phyloP scores from a whole-genome alignment of 2,797 vertebrate genomes.

The Ceyx erithaca region DNA sequence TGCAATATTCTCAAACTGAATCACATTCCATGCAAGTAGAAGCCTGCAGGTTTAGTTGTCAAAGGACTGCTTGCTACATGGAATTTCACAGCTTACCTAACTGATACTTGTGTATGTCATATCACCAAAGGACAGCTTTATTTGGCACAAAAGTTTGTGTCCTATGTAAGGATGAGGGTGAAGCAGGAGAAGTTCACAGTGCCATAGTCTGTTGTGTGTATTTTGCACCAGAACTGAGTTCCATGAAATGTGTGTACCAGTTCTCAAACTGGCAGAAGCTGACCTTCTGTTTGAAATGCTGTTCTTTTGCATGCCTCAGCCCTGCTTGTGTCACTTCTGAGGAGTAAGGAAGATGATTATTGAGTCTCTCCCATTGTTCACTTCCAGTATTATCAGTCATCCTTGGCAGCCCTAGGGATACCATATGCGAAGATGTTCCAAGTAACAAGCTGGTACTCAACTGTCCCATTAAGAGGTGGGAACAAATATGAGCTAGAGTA shows the following conservation, averaged over 20 bases:
- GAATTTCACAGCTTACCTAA: neutral
- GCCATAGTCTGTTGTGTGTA: neutral
- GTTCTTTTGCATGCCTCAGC: slow-evolving; percentile 31
- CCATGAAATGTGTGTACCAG: neutral
- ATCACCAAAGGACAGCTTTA: neutral
- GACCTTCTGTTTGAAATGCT: slow-evolving; percentile 15
- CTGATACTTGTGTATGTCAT: neutral
- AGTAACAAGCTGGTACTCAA: neutral
- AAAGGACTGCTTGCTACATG: neutral
- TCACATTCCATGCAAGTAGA: neutral
- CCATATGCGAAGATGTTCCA: neutral
- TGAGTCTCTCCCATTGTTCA: slow-evolving; percentile 35
- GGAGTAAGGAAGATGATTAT: neutral
- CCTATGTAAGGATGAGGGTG: neutral
- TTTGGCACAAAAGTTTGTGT: neutral
- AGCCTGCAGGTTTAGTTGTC: neutral
- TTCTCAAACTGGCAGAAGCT: slow-evolving; percentile 9
- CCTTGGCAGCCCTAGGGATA: slow-evolving; percentile 1
- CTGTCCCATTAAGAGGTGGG: slow-evolving; percentile 12
- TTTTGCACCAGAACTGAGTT: neutral
- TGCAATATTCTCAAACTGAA: neutral
- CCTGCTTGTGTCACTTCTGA: slow-evolving; percentile 1
- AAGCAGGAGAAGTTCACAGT: neutral
- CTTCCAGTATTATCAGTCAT: slow-evolving; percentile 39
- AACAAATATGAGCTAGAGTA: neutral